phyloP scores from a whole-genome alignment of 2,797 vertebrate genomes.

The Merluccius polli region DNA sequence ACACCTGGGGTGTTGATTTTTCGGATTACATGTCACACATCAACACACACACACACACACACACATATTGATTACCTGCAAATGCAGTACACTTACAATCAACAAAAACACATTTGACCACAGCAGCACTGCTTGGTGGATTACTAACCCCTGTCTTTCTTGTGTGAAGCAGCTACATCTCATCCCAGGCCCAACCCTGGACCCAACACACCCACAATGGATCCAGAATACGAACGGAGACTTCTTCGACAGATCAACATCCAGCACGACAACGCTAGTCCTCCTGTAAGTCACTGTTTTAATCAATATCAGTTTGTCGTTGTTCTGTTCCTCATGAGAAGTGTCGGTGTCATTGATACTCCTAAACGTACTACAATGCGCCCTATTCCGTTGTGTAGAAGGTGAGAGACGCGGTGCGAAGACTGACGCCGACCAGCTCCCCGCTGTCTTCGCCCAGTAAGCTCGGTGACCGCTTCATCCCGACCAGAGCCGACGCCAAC shows the following conservation, averaged over 20 bases:
- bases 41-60: not conserved
- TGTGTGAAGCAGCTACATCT: constrained; percentile 5
- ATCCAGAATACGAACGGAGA: constrained; percentile 92
- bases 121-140: not conserved
- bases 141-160: constrained; percentile 14
- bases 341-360: too few species aligned
- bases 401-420: constrained; percentile 83
- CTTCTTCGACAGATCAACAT: constrained; percentile 92
- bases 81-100: too few species aligned
- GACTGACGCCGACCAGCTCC: constrained; percentile 92
- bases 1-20: not conserved
- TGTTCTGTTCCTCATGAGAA: not conserved
- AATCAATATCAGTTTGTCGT: not conserved
- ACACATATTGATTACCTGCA: not conserved
- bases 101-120: not conserved
- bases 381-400: constrained; percentile 62
- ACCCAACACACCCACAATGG: constrained; percentile 72
- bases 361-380: too few species aligned
- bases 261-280: constrained; percentile 91
- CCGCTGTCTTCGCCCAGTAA: constrained; percentile 96
- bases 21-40: not conserved
- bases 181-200: constrained; percentile 18
- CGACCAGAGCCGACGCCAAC: constrained; percentile 94
- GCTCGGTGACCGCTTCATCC: constrained; percentile 96
- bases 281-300: constrained; percentile 78